These are phyloP conservation scores for Promerops cafer DNA, from an alignment of 2,113 vertebrate genomes.

Conservation along the genomic window DNA sequence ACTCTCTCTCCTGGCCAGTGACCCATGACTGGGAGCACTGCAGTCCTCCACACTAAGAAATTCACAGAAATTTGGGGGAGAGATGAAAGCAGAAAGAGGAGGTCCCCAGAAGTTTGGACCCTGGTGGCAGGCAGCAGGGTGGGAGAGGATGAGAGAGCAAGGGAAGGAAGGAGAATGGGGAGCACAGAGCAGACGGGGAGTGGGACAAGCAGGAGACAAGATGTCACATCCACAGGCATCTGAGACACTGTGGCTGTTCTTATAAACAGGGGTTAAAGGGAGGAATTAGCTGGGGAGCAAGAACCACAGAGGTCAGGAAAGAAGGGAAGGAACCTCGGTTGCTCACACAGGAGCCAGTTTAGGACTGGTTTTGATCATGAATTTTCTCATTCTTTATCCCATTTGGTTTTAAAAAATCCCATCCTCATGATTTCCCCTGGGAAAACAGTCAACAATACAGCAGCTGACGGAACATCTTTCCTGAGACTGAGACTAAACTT, in stretches of 20 bases:
- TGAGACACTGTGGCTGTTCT: background rate
- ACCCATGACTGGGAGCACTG: background rate
- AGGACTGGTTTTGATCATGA: background rate
- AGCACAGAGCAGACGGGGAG: background rate
- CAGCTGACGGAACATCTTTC: conserved; percentile 12
- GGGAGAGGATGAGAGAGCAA: background rate
- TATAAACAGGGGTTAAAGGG: background rate
- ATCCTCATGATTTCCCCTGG: background rate
- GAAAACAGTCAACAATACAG: background rate
- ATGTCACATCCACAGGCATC: background rate
- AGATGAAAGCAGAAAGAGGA: background rate
- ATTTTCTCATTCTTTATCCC: conserved; percentile 7
- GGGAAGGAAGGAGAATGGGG: background rate
- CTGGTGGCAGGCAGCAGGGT: background rate
- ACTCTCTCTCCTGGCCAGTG: background rate
- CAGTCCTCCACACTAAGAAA: background rate
- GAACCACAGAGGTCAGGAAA: background rate
- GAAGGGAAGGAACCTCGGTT: background rate
- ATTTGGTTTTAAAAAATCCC: background rate
- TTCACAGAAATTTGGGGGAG: background rate
- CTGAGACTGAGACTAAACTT: conserved; percentile 28
- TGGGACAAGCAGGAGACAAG: background rate
- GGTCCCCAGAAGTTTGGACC: background rate
- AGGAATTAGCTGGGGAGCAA: background rate
- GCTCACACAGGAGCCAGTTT: fast-evolving